These are phyloP conservation scores for Cantharis nigra DNA, from an alignment of 2,888 invertebrate species.

Conservation along the genomic window DNA sequence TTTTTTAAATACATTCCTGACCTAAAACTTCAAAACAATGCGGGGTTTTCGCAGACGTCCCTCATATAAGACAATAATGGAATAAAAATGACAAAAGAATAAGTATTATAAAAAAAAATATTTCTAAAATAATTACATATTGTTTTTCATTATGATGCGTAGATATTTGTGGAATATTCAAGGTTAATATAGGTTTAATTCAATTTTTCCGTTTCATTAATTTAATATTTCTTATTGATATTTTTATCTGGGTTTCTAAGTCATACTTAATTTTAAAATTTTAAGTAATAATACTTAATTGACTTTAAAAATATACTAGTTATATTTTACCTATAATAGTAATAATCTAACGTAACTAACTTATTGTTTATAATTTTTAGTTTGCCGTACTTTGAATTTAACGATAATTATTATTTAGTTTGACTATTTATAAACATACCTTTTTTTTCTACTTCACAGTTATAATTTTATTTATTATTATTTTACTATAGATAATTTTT, in stretches of 20 bases:
- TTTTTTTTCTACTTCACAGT: background rate
- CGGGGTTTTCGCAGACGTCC: too few relatives aligned
- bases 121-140: too few relatives aligned
- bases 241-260: background rate
- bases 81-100: background rate
- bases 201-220: background rate
- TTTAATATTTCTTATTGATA: background rate
- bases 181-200: background rate
- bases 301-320: background rate
- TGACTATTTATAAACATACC: background rate
- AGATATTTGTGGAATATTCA: background rate
- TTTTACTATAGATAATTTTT: background rate
- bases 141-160: background rate
- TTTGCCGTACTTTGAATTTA: background rate
- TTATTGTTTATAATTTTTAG: background rate
- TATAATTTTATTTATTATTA: background rate
- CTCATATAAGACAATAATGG: background rate
- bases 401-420: background rate
- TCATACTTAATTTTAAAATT: background rate
- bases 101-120: background rate
- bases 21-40: background rate
- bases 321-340: background rate
- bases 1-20: background rate
- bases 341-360: background rate
- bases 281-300: background rate